phyloP scores from a whole-genome alignment of 64 coral and sea anemone species.

The Platygyra sinensis region DNA sequence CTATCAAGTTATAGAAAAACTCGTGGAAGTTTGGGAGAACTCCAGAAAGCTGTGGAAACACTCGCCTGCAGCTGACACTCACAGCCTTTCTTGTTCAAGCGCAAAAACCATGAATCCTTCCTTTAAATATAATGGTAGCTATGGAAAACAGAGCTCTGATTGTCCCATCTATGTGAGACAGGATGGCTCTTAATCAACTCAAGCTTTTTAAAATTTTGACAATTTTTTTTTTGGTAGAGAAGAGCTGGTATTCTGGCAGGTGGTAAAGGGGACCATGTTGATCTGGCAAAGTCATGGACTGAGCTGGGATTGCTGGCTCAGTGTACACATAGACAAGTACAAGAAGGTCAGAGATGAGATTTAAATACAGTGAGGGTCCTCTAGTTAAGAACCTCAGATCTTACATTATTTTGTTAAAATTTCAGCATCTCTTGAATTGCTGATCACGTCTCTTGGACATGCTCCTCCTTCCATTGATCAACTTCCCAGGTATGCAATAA shows the following conservation, averaged over 20 bases:
- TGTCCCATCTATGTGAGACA: too few relatives aligned
- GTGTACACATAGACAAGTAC: conserved; percentile 56
- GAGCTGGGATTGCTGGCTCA: conserved; percentile 90
- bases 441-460: conserved; percentile 71
- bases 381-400: not conserved
- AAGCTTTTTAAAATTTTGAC: not conserved
- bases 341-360: conserved; percentile 69
- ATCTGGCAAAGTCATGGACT: conserved; percentile 89
- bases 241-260: conserved; percentile 78
- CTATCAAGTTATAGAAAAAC: too few relatives aligned
- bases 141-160: too few relatives aligned
- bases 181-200: too few relatives aligned
- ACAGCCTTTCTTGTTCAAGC: too few relatives aligned
- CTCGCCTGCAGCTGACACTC: too few relatives aligned
- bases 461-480: conserved; percentile 50
- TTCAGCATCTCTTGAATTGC: conserved; percentile 69
- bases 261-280: conserved; percentile 83
- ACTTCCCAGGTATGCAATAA: conserved; percentile 68
- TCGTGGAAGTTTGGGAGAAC: too few relatives aligned
- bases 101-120: too few relatives aligned
- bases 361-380: not conserved
- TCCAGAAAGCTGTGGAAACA: too few relatives aligned
- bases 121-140: too few relatives aligned
- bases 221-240: conserved; percentile 53
- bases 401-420: not conserved